Evolutionary conservation across 1,140 invertebrate genomes (phyloP).

Genomic region (Diorhabda elongata): DNA sequence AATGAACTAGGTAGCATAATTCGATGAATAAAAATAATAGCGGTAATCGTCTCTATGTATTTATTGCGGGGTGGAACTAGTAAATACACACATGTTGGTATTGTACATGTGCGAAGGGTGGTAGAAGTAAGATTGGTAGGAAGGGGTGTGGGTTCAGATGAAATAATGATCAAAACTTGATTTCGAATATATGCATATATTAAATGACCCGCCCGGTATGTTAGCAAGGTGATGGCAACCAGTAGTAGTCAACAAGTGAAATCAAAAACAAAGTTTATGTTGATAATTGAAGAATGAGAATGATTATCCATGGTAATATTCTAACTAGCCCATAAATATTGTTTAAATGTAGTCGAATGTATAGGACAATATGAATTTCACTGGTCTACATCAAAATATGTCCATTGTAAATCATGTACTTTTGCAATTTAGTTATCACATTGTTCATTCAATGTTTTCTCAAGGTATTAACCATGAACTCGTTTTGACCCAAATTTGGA

Average conservation of each 20-base stretch:
- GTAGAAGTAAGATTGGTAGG: not conserved
- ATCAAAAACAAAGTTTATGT: not conserved
- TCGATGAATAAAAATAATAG: not conserved
- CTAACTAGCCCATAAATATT: too few species aligned
- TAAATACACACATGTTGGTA: not conserved
- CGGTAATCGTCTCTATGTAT: not conserved
- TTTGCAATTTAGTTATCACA: too few species aligned
- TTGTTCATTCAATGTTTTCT: too few species aligned
- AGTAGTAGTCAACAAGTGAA: not conserved
- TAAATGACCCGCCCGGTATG: constrained; percentile 1
- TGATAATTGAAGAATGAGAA: too few species aligned
- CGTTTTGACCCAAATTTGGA: too few species aligned
- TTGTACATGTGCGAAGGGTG: not conserved
- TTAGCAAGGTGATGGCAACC: not conserved
- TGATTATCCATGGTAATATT: too few species aligned
- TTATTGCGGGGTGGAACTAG: not conserved
- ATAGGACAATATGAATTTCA: too few species aligned
- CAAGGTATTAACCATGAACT: too few species aligned
- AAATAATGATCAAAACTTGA: constrained; percentile 3
- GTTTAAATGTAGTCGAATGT: too few species aligned
- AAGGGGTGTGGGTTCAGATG: not conserved
- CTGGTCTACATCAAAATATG: too few species aligned
- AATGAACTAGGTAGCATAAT: too few species aligned
- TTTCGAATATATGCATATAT: not conserved
- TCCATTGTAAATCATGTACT: too few species aligned